Conservation (phyloP, 2,888 invertebrate genomes). For the Chaetogeoica ovagalla region DNA sequence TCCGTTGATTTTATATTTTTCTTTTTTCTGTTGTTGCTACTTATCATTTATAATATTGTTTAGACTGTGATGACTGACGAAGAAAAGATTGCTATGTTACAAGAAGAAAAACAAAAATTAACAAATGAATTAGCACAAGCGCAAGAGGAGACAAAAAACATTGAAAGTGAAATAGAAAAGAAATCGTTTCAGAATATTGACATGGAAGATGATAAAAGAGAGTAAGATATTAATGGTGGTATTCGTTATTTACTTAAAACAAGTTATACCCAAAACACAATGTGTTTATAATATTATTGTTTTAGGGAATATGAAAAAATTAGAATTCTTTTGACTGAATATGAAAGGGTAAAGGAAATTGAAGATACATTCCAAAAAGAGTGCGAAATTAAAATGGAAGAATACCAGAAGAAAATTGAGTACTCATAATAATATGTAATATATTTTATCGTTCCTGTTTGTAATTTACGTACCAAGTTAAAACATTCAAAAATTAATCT, state of each 20-base stretch:
- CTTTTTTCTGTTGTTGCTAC: not conserved
- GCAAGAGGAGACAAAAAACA: conserved; percentile 15
- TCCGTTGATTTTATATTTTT: not conserved
- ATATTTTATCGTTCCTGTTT: not conserved
- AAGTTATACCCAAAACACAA: not conserved
- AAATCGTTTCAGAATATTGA: not conserved
- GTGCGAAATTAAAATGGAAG: conserved; percentile 69
- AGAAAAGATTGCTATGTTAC: conserved; percentile 38
- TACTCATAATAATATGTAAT: not conserved
- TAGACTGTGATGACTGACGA: conserved; percentile 31
- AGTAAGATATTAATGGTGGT: conserved; percentile 22
- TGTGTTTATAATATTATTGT: not conserved
- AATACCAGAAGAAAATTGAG: conserved; percentile 59
- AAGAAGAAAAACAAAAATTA: conserved; percentile 38
- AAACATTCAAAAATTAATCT: too few relatives aligned
- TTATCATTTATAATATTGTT: not conserved
- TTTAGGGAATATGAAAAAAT: conserved; percentile 38
- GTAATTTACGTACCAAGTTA: too few relatives aligned
- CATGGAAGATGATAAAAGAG: conserved; percentile 37
- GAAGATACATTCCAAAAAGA: conserved; percentile 75
- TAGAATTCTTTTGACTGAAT: conserved; percentile 59
- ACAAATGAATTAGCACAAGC: conserved; percentile 20
- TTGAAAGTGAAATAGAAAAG: conserved; percentile 37
- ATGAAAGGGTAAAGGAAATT: conserved; percentile 73
- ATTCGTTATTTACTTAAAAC: not conserved